These are phyloP conservation scores for Caenorhabditis sp. DNA, from an alignment of 2,888 invertebrate genomes.

Conservation along the genomic window DNA sequence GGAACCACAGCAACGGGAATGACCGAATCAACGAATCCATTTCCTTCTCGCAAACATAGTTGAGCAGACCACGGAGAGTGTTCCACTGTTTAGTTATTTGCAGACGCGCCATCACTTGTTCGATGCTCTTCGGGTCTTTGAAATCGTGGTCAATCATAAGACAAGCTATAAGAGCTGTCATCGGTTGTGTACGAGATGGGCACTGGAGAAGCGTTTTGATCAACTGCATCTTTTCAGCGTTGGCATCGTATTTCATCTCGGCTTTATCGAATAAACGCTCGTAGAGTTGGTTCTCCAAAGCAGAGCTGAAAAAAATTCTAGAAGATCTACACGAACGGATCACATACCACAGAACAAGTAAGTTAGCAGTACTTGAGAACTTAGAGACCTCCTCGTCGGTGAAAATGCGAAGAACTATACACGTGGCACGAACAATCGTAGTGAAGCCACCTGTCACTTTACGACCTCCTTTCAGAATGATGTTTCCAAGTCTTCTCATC, in stretches of 20 bases:
- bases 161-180: slow-evolving; percentile 57
- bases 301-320: slow-evolving; percentile 25
- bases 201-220: slow-evolving; percentile 56
- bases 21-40: slow-evolving; percentile 55
- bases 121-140: slow-evolving; percentile 55
- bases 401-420: slow-evolving; percentile 63
- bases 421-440: slow-evolving; percentile 65
- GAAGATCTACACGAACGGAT: not conserved
- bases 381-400: slow-evolving; percentile 56
- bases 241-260: slow-evolving; percentile 32
- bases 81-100: slow-evolving; percentile 60
- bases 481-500: slow-evolving; percentile 18
- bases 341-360: slow-evolving; percentile 1
- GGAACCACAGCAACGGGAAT: slow-evolving; percentile 60
- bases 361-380: not conserved
- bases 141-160: slow-evolving; percentile 60
- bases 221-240: slow-evolving; percentile 38
- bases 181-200: slow-evolving; percentile 46
- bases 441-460: slow-evolving; percentile 60
- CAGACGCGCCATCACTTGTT: slow-evolving; percentile 58
- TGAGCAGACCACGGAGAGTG: slow-evolving; percentile 43
- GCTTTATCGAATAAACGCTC: slow-evolving; percentile 41
- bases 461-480: slow-evolving; percentile 49
- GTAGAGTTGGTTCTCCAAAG: slow-evolving; percentile 26
- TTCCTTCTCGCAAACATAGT: slow-evolving; percentile 26